phyloP scores from a whole-genome alignment of 2,888 invertebrate genomes.

The Daptonema setosum region DNA sequence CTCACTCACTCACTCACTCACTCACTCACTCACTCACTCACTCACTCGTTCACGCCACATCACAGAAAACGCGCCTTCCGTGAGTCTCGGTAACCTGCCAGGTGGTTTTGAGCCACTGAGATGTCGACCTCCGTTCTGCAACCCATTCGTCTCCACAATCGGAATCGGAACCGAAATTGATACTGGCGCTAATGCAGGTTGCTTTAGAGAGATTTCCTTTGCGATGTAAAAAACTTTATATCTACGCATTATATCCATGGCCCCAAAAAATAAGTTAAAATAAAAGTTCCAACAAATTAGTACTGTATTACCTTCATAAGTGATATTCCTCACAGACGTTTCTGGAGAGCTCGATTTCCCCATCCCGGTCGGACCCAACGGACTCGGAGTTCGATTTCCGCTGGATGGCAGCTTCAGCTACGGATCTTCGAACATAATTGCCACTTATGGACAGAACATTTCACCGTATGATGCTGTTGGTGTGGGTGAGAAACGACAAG shows the following conservation, averaged over 20 bases:
- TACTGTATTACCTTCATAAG: too few species aligned
- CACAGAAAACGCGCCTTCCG: slow-evolving; percentile 15
- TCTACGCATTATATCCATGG: too few species aligned
- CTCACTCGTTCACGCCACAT: too few species aligned
- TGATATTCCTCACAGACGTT: slow-evolving; percentile 17
- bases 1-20: too few species aligned
- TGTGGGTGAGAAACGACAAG: too few species aligned
- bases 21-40: too few species aligned
- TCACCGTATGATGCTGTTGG: neutral
- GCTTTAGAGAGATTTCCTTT: too few species aligned
- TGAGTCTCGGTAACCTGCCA: slow-evolving; percentile 19
- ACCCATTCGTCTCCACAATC: slow-evolving; percentile 19
- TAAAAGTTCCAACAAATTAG: too few species aligned
- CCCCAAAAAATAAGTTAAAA: too few species aligned
- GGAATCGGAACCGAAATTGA: slow-evolving; percentile 20
- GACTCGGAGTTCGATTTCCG: slow-evolving; percentile 20
- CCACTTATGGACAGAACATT: neutral
- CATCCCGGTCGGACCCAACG: slow-evolving; percentile 17
- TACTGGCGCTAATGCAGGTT: slow-evolving; percentile 12
- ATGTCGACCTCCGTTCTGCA: slow-evolving; percentile 21
- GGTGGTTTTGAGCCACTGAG: slow-evolving; percentile 19
- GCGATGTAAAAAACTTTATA: too few species aligned
- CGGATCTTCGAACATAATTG: neutral
- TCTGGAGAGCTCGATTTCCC: slow-evolving; percentile 22
- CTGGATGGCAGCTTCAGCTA: slow-evolving; percentile 15